Evolutionary conservation across 2,113 vertebrate species (phyloP).

Genomic region (Chloebia gouldiae): DNA sequence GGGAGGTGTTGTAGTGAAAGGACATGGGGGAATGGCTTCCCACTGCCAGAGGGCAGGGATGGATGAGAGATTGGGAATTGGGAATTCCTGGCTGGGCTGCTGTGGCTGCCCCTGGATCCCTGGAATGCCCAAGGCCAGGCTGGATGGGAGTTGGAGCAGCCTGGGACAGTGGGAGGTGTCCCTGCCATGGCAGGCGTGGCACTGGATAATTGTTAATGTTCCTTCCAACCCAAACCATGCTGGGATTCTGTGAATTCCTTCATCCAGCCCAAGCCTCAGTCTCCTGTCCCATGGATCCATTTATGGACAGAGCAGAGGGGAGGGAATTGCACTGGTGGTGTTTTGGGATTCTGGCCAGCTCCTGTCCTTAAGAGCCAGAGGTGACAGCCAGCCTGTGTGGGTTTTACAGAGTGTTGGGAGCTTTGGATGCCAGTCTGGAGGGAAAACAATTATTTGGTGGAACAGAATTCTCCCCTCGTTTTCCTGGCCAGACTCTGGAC

Average conservation of each 20-base stretch:
- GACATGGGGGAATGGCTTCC: not conserved
- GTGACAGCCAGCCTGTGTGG: not conserved
- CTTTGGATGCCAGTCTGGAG: fast-evolving
- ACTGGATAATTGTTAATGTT: not conserved
- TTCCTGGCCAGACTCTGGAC: not conserved
- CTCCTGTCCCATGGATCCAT: not conserved
- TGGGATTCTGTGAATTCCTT: not conserved
- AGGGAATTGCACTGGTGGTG: fast-evolving
- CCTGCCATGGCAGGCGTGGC: not conserved
- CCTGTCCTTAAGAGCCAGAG: not conserved
- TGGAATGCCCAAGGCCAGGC: fast-evolving
- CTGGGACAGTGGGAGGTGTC: fast-evolving
- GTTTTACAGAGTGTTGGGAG: not conserved
- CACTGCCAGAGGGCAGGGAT: not conserved
- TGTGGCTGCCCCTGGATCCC: not conserved
- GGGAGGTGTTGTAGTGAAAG: not conserved
- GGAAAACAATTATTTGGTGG: not conserved
- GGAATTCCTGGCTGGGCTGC: not conserved
- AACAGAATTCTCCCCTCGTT: not conserved
- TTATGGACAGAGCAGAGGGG: not conserved
- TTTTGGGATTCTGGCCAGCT: not conserved
- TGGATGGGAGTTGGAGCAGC: fast-evolving
- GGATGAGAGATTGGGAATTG: not conserved
- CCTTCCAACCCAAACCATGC: not conserved
- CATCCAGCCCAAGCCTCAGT: not conserved